Conservation (phyloP, 2,888 invertebrate species). For the Mycalesis mineus region DNA sequence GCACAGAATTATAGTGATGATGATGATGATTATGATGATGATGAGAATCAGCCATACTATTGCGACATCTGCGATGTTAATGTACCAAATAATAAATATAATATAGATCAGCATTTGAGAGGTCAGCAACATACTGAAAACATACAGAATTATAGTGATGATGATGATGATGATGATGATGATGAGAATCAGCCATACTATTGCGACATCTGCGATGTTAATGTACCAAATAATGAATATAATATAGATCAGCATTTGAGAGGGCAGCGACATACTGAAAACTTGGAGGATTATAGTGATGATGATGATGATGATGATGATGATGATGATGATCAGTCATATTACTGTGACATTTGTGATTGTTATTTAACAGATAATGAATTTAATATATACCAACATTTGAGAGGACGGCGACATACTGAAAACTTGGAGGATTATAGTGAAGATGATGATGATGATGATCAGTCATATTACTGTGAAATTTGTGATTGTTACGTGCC, state of each 20-base stretch:
- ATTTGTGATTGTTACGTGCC: not conserved
- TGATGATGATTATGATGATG: no score
- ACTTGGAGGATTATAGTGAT: not conserved
- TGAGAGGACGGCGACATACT: slow-evolving; percentile 2
- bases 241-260: not conserved
- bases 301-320: no score
- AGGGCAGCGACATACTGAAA: not conserved
- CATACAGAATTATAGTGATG: slow-evolving; percentile 11
- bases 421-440: not conserved
- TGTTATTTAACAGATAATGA: slow-evolving; percentile 6
- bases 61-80: no score
- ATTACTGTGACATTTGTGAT: slow-evolving; percentile 15
- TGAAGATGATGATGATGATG: not conserved
- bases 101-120: no score
- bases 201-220: not conserved
- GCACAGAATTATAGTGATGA: no score
- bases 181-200: not conserved
- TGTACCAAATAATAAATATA: no score
- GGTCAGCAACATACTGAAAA: no score
- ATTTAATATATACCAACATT: slow-evolving; percentile 8
- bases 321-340: not conserved
- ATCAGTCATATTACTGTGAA: not conserved
- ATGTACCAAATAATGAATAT: not conserved
- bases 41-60: no score
- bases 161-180: not conserved